Evolutionary conservation across 2,888 invertebrate species (phyloP).

Genomic region (Sesamia inferens): DNA sequence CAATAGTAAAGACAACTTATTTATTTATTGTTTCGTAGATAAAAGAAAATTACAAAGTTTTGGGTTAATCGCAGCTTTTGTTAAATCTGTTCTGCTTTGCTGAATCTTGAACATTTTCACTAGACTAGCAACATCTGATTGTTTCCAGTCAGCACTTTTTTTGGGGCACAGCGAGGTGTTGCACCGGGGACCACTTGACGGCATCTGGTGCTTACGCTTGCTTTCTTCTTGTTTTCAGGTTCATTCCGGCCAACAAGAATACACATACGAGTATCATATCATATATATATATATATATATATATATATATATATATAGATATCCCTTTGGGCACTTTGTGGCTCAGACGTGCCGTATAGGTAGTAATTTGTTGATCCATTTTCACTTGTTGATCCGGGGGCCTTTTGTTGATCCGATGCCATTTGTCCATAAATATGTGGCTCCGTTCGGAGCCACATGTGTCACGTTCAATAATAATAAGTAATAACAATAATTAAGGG

Average conservation of each 20-base stretch:
- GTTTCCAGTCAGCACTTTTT: constrained; percentile 54
- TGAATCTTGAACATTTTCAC: constrained; percentile 30
- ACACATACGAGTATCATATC: too few species aligned
- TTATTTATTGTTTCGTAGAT: background rate
- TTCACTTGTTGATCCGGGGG: too few species aligned
- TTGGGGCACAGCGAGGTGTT: constrained; percentile 23
- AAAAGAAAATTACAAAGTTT: background rate
- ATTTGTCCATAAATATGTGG: too few species aligned
- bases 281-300: too few species aligned
- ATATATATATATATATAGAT: too few species aligned
- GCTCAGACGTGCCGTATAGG: too few species aligned
- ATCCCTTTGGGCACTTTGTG: too few species aligned
- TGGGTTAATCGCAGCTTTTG: constrained; percentile 2
- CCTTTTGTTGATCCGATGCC: too few species aligned
- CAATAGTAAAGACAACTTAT: background rate
- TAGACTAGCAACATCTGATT: constrained; percentile 32
- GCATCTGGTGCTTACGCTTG: constrained; percentile 27
- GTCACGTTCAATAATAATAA: too few species aligned
- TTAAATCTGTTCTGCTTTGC: background rate
- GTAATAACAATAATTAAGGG: too few species aligned
- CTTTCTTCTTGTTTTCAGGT: constrained; percentile 1
- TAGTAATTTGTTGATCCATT: too few species aligned
- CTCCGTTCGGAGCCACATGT: too few species aligned
- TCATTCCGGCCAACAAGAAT: constrained; percentile 1
- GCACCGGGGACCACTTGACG: constrained; percentile 24